Conservation (phyloP, 2,797 vertebrate species). For the Nyctalus aviator region DNA sequence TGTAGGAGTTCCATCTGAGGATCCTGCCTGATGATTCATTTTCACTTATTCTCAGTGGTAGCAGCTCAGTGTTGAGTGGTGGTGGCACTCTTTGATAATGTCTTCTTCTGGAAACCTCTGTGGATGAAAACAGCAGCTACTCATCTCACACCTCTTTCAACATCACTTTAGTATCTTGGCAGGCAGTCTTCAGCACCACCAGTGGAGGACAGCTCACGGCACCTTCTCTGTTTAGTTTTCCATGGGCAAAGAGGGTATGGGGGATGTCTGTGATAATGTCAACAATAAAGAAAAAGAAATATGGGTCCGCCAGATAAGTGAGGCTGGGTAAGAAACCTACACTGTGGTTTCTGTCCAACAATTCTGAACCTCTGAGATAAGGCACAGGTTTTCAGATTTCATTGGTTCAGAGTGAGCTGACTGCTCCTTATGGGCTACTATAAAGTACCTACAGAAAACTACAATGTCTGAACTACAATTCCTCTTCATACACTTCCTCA, state of each 20-base stretch:
- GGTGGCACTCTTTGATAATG: not conserved
- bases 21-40: not conserved
- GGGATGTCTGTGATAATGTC: not conserved
- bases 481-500: not conserved
- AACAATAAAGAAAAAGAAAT: not conserved
- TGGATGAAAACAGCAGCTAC: not conserved
- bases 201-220: not conserved
- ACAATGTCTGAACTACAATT: not conserved
- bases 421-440: not conserved
- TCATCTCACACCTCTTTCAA: not conserved
- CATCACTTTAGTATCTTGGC: not conserved
- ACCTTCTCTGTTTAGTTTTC: not conserved
- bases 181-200: conserved; percentile 18
- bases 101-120: conserved; percentile 15
- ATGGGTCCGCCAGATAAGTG: not conserved
- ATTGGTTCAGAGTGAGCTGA: not conserved
- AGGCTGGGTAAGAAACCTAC: not conserved
- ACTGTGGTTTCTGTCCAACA: not conserved
- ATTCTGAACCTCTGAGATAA: not conserved
- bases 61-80: not conserved
- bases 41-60: not conserved
- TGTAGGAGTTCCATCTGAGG: not conserved
- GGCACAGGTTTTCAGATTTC: not conserved
- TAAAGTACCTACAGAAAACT: conserved; percentile 12
- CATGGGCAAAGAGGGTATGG: not conserved